phyloP scores from a whole-genome alignment of 2,888 invertebrate species.

The Rhagium mordax region DNA sequence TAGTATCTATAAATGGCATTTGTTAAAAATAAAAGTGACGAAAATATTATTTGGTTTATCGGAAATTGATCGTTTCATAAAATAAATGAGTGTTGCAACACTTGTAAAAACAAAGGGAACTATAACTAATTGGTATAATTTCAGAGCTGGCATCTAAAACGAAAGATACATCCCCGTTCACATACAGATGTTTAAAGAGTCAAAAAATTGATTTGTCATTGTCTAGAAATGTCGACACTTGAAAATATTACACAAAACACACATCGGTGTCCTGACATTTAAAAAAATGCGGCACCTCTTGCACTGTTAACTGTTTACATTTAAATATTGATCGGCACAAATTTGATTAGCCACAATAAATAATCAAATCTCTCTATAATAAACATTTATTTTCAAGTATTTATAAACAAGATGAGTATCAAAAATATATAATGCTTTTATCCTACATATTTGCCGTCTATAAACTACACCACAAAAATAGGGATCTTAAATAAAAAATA shows the following conservation, averaged over 20 bases:
- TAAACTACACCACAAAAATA: too few relatives aligned
- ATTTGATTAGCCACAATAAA: not conserved
- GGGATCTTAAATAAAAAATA: too few relatives aligned
- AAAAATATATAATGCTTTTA: not conserved
- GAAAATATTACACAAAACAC: not conserved
- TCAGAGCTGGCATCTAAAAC: slow-evolving; percentile 13
- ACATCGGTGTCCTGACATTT: slow-evolving; percentile 1
- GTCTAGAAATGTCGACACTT: slow-evolving; percentile 14
- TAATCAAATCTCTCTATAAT: not conserved
- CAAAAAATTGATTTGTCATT: slow-evolving; percentile 18
- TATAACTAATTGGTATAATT: slow-evolving; percentile 25
- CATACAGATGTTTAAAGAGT: slow-evolving; percentile 6
- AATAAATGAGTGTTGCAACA: slow-evolving; percentile 12
- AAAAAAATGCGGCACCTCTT: not conserved
- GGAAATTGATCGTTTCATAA: not conserved
- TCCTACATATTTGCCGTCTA: too few relatives aligned
- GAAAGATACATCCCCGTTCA: slow-evolving; percentile 19
- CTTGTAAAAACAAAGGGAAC: slow-evolving; percentile 16
- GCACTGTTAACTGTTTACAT: not conserved
- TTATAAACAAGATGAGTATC: not conserved
- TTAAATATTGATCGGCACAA: not conserved
- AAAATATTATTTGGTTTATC: not conserved
- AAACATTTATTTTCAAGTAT: not conserved
- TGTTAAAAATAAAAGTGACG: too few relatives aligned
- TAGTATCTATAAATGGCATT: too few relatives aligned